These are phyloP conservation scores for Ichneumon xanthorius DNA, from an alignment of 2,888 invertebrate genomes.

Conservation along the genomic window DNA sequence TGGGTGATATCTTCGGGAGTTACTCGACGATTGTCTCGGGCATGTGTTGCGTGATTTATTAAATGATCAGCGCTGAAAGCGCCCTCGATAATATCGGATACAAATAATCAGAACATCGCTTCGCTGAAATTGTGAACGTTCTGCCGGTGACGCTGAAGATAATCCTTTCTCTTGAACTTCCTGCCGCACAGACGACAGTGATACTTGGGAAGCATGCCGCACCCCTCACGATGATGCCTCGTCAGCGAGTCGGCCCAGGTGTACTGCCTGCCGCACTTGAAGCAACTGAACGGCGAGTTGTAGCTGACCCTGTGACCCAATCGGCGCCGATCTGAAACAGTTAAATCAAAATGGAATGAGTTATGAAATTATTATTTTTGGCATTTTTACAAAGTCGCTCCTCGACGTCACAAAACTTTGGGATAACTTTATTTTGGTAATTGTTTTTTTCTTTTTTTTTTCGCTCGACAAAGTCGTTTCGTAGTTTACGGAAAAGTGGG, in stretches of 20 bases:
- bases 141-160: conserved; percentile 76
- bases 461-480: background rate
- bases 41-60: conserved; percentile 2
- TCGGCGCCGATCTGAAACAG: conserved; percentile 65
- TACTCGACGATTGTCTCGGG: background rate
- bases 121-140: conserved; percentile 67
- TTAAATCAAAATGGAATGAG: conserved; percentile 29
- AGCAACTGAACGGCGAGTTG: conserved; percentile 76
- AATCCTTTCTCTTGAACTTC: conserved; percentile 81
- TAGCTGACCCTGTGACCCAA: conserved; percentile 73
- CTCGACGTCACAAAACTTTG: background rate
- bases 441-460: background rate
- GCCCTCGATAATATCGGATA: background rate
- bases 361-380: background rate
- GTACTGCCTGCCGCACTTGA: conserved; percentile 80
- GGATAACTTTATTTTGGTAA: background rate
- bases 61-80: background rate
- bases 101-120: conserved; percentile 51
- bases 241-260: conserved; percentile 80
- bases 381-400: background rate
- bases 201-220: conserved; percentile 75
- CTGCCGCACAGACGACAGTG: conserved; percentile 79
- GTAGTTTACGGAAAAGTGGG: background rate
- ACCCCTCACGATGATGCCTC: conserved; percentile 79
- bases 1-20: background rate